Evolutionary conservation across 2,797 vertebrate species (phyloP), one percentile per base, ranked within the genome.

Genomic region (Coilia nasus): DNA sequence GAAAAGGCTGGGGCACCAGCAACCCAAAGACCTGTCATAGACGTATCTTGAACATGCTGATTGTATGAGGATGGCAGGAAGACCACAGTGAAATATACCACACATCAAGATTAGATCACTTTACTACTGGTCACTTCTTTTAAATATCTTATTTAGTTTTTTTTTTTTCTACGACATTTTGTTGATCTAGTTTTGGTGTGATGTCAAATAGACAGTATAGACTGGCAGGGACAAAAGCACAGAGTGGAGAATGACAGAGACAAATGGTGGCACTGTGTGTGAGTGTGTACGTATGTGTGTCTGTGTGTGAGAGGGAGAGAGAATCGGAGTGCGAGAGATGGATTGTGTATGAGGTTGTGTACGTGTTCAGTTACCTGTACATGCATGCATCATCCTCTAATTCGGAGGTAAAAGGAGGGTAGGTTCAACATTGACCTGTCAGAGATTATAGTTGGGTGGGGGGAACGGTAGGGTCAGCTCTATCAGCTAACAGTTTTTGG

Each of bases 321-420:
- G 41, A 15, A 56, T 10, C 14, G 50, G 35, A 10, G 50, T 86
- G 83, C 64, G n/a, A 46, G 28, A 0, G 67, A 75, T 41, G 64
- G 31, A 6, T 21, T 78, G 17, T 21, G 71, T 21, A 31, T 78
- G 35, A 54, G 80, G 82, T 71, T 57, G 83, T 84, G 81, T 88
- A 60, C 86, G 59, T 88, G 54, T 87, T 59, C 86, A 82, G 83
- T 85, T 81, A 87, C 57, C 83, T 89, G 78, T 87, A 82, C 83
- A 82, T 86, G 86, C 86, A 86, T 89, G 87, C 88, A 89, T 89
- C 87, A 31, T 85, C 83, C 88, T 86, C 75, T 80, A 81, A 59
- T 84, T 87, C 85, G 83, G 59, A 78, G 71, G 71, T 78, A 78
- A 78, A 78, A 54, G 50, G 50, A 31, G 71, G 71, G 71, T 44